Percentiles rank a stretch among this genome's conserved stretches.
phyloP scores from a whole-genome alignment of 2,797 vertebrate genomes.

The Tenualosa thibaudeaui region DNA sequence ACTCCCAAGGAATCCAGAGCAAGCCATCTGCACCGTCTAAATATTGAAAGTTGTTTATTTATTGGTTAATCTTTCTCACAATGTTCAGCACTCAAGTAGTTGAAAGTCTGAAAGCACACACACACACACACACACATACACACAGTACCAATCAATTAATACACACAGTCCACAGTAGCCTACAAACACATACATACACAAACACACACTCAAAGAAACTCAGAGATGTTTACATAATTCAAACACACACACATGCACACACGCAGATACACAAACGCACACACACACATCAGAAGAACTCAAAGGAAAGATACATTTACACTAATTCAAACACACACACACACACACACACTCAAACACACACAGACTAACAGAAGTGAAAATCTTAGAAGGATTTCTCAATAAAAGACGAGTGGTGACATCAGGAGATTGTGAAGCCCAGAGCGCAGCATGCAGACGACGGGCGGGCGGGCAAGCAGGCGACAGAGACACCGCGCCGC shows the following conservation, averaged over 20 bases:
- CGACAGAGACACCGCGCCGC: slow-evolving; percentile 50
- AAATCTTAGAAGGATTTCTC: slow-evolving; percentile 22
- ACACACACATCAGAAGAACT: neutral
- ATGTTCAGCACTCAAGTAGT: neutral
- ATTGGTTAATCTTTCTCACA: neutral
- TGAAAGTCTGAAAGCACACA: neutral
- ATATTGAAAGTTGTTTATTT: no score
- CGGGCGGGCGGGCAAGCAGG: slow-evolving; percentile 49
- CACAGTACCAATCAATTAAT: neutral
- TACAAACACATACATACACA: neutral
- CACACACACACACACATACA: no score
- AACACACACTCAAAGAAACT: no score
- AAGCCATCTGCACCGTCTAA: neutral
- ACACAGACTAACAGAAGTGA: slow-evolving; percentile 56
- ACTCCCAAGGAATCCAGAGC: neutral
- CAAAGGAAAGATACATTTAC: neutral
- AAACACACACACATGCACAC: neutral
- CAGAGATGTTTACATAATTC: neutral
- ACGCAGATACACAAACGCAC: neutral
- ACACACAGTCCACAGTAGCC: neutral
- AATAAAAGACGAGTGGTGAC: neutral
- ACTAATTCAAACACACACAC: neutral
- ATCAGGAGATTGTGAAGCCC: neutral
- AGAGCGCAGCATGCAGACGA: neutral
- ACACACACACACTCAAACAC: slow-evolving; percentile 26